Evolutionary conservation across 2,797 vertebrate genomes (phyloP).

Genomic region (Hoplostethus atlanticus): DNA sequence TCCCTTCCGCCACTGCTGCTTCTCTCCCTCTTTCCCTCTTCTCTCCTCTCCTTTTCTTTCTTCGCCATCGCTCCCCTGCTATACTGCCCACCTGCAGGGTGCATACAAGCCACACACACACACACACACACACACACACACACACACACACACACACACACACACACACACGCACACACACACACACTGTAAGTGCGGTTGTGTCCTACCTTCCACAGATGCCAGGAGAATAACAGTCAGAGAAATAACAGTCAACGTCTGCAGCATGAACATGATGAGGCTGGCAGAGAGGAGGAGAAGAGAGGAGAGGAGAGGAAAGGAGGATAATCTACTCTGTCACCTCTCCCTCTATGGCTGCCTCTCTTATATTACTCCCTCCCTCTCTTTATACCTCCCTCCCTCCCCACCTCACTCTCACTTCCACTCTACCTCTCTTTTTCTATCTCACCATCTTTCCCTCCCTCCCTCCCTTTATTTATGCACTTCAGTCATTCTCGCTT

Average conservation of each 20-base stretch:
- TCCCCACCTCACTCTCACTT: conserved; percentile 77
- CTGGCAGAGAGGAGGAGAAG: conserved; percentile 68
- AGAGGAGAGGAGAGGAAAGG: conserved; percentile 21
- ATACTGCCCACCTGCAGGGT: conserved; percentile 75
- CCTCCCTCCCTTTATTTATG: conserved; percentile 68
- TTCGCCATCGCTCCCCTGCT: conserved; percentile 73
- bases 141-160: conserved; percentile 39
- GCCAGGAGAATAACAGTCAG: conserved; percentile 82
- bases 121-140: conserved; percentile 27
- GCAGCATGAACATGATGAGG: conserved; percentile 86
- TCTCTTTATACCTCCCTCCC: conserved; percentile 80
- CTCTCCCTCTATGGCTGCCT: conserved; percentile 84
- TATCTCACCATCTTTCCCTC: conserved; percentile 70
- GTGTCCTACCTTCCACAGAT: conserved; percentile 86
- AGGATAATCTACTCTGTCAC: conserved; percentile 84
- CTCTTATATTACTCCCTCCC: conserved; percentile 85
- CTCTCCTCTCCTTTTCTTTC: conserved; percentile 58
- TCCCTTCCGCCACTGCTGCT: conserved; percentile 53
- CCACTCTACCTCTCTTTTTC: conserved; percentile 73
- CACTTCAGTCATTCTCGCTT: conserved; percentile 69
- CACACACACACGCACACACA: background rate
- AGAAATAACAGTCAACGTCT: conserved; percentile 83
- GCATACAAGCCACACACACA: conserved; percentile 53
- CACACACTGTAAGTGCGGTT: conserved; percentile 46
- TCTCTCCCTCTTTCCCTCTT: conserved; percentile 59